Base-by-base conservation (phyloP, 2,113 vertebrate genomes). In the Macquaria australasica region DNA sequence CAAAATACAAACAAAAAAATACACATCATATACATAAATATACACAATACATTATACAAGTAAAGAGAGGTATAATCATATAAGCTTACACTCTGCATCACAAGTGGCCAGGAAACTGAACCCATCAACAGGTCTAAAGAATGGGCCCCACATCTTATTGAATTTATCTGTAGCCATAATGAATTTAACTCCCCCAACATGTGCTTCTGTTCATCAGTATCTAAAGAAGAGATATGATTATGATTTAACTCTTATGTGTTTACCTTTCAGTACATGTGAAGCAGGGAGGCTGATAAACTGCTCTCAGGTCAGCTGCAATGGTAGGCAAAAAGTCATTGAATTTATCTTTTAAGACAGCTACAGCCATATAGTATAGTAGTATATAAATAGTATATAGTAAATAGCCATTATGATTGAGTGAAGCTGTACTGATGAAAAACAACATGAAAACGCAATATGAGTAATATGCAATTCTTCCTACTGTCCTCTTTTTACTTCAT, bases 261-360 rank as follows among this genome's bases (percentile, higher is more conserved):
- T 62, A 21, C 63, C 21, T 90, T 67, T 76, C 89, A 98, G 97
- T 85, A 96, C 96, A 62, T 98, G 97, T 88, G 68, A 95, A 45
- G 92, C 91, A 1, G 97, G 97, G 21, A 91, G 73, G 51, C 89
- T 97, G 83, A 76, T 91, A 9, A 96, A 96, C 90, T 98, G 97
- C 84, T 95, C 95, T 9, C 87, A 91, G 23, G 21, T 90, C 68
- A 83, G 83, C 70, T 97, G 97, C 76, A 90, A 93, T 0, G 96
- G 97, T 97, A 87, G 91, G 93, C 20, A 63, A 45, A 18, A 31
- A 2, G 4, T 5, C 4, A 31, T 5, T n/a, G 6, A 16, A 41
- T 74, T 1, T 15, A 41, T 63, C 6, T 72, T n/a, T 31, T 51
- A 7, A 60, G 25, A 8, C 0, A 62, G 25, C 3, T 7, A 34